phyloP scores from a whole-genome alignment of 1,140 invertebrate species.

The Drosophila truncata region DNA sequence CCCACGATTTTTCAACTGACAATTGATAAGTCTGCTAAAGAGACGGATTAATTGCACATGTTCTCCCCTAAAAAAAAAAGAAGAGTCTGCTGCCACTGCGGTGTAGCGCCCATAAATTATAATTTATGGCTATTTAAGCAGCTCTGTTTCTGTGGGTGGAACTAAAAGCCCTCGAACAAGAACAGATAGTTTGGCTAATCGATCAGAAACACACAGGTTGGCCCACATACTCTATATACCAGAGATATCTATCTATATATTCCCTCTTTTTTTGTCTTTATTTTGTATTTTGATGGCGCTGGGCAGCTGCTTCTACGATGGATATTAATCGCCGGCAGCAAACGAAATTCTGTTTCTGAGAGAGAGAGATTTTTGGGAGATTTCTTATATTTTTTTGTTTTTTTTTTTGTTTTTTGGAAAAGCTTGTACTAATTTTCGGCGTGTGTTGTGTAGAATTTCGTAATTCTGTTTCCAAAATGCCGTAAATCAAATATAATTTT shows the following conservation, averaged over 20 bases:
- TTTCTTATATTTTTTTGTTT: too few species aligned
- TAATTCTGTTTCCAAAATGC: conserved; percentile 75
- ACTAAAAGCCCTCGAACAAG: conserved; percentile 67
- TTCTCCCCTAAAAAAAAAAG: conserved; percentile 26
- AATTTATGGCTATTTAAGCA: conserved; percentile 82
- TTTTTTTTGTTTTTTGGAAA: conserved; percentile 34
- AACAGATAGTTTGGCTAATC: conserved; percentile 65
- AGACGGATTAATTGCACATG: conserved; percentile 84
- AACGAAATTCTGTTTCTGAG: conserved; percentile 53
- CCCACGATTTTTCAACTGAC: conserved; percentile 56
- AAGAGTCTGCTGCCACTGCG: conserved; percentile 20
- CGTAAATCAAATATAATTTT: conserved; percentile 74
- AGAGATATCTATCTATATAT: conserved; percentile 53
- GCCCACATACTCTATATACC: conserved; percentile 49
- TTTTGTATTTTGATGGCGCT: conserved; percentile 63
- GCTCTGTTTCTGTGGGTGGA: conserved; percentile 67
- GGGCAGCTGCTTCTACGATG: conserved; percentile 77
- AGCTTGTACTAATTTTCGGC: conserved; percentile 62
- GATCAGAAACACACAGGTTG: conserved; percentile 73
- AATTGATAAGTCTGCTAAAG: conserved; percentile 81
- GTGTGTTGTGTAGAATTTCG: conserved; percentile 77
- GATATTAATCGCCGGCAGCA: conserved; percentile 79
- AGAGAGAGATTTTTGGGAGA: conserved; percentile 3
- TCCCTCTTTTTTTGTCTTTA: conserved; percentile 37
- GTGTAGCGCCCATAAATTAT: conserved; percentile 71